Base-by-base conservation (phyloP, 2,888 invertebrate species). In the Drosophila histrio region DNA sequence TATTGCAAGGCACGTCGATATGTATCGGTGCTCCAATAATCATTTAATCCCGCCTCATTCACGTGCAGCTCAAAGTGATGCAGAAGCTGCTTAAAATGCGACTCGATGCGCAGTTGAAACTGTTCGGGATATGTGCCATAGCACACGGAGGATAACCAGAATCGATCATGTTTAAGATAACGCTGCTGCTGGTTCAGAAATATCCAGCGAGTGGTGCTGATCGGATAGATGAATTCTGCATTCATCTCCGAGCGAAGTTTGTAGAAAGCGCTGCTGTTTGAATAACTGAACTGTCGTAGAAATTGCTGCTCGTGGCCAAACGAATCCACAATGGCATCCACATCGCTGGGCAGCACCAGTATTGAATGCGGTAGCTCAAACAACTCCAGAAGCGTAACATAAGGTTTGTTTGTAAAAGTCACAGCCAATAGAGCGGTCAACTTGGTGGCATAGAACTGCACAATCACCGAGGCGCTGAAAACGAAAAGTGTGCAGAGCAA, bases 61-160 rank as follows among this genome's bases (percentile, higher is more conserved):
- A 59, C 64, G 5, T 44, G 34, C 19, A 84, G 53, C 24, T 70
- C 63, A 44, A 80, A 77, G 2, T 8, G 22, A 39, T 86, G 81
- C 41, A 84, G 54, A 0, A 67, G 71, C 2, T 66, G 28, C 69
- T 67, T 71, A 11, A 89, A 83, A 22, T 89, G 88, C 3, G 89
- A 89, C 34, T 87, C 89, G 7, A 69, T 49, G 4, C 69, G 68
- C 36, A 88, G 28, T 46, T 84, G 87, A 26, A 74, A 88, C 50
- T 89, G 89, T 44, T 53, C 32, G 0, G 89, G 77, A 60, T 65
- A 85, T 0, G 69, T 63, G 0, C 87, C 89, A 19, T 77, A 70
- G 53, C 89, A 89, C 0, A 87, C 49, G 0, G 57, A 3, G 0
- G 89, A 77, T 1, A 89, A 41, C 59, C 70, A 76, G 53, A 88